phyloP scores from a whole-genome alignment of 30 jellyfish, hydroid and myxozoan species.

The Turritopsis dohrnii region DNA sequence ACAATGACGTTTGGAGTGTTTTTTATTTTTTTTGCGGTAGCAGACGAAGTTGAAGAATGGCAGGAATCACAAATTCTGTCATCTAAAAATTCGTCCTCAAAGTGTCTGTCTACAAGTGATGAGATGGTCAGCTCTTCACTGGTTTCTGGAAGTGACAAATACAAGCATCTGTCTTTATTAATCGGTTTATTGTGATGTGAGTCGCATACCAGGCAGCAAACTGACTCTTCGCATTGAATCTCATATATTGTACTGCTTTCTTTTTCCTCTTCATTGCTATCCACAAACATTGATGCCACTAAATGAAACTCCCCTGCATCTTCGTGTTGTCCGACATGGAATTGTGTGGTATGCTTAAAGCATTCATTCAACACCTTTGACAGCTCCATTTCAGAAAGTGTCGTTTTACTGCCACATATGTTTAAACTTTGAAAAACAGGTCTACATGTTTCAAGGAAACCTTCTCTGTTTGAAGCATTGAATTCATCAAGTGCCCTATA shows the following conservation, averaged over 20 bases:
- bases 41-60: no score
- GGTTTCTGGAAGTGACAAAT: no score
- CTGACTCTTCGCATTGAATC: slow-evolving; percentile 12
- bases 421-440: not conserved
- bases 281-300: slow-evolving; percentile 11
- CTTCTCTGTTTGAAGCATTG: slow-evolving; percentile 1
- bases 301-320: slow-evolving; percentile 16
- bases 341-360: not conserved
- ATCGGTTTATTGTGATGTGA: slow-evolving; percentile 4
- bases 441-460: not conserved
- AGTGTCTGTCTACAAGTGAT: no score
- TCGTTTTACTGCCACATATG: not conserved
- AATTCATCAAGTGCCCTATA: slow-evolving; percentile 2
- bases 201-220: slow-evolving; percentile 8
- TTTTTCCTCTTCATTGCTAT: not conserved
- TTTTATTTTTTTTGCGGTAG: no score
- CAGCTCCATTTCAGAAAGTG: not conserved
- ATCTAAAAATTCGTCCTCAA: no score
- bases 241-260: not conserved
- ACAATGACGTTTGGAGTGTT: no score
- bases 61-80: no score
- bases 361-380: slow-evolving; percentile 2
- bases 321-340: slow-evolving; percentile 1
- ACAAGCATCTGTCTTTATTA: no score
- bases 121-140: no score